Base-by-base conservation (phyloP, 2,113 vertebrate genomes). In the Hippocampus comes region DNA sequence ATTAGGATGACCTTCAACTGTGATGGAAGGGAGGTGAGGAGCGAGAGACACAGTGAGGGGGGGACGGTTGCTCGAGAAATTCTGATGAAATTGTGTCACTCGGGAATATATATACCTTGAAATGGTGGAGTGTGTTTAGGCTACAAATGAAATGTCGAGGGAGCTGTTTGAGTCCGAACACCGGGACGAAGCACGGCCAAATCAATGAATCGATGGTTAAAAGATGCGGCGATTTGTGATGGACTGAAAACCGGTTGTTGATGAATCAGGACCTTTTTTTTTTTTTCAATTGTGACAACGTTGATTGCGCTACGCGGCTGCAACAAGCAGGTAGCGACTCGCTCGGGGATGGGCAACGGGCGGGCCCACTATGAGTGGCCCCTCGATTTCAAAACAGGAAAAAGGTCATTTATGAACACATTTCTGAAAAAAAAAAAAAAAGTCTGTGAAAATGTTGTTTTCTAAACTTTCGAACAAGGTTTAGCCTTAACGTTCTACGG, bases 1-100 rank as follows among this genome's bases (percentile, higher is more conserved):
- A 92, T 89, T 87, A 90, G 87, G 83, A 86, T 88, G 88, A 91
- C 89, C 91, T 93, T 92, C 90, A 91, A 77, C 48, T 72, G 48
- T 55, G 71, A 63, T 21, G 55, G 63, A 67, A 43, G 67, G 66
- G 34, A 55, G 23, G 56, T 27, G 34, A 43, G 20, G 46, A 23
- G 53, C 25, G 27, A 56, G 60, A 17, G 55, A 63, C 51, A 53
- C 23, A 42, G 65, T 11, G 67, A 73, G 56, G 38, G 63, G 63
- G 11, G 34, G 57, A 6, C 5, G n/a, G 5, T 57, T 7, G 59
- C 59, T 34, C 10, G 56, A 71, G 46, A 81, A 25, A 76, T 73
- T 80, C 73, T 63, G 55, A 86, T 73, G 78, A 79, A 87, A 79
- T 69, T 63, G 69, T 64, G 68, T 82, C 71, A 76, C 63, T 27